Base-by-base conservation (phyloP, 2,113 vertebrate species). In the Oreotrochilus melanogaster region DNA sequence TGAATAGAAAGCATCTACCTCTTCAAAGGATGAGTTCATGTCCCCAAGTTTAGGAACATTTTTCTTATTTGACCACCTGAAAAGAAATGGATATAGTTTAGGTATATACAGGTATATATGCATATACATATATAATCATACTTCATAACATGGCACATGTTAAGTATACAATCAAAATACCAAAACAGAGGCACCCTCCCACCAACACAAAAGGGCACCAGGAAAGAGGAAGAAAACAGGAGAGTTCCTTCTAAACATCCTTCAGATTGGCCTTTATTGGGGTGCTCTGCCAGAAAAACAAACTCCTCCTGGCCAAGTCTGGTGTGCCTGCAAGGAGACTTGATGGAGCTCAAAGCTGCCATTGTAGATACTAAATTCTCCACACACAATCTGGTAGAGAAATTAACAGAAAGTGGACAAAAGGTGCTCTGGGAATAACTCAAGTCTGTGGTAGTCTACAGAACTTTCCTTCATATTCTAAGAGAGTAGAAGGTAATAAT, bases 1-100 rank as follows among this genome's bases (percentile, higher is more conserved):
- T 18, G 99, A 99, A 98, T 99, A 99, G 98, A 99, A 99, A 64
- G 97, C 97, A 97, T 99, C 99, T 80, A 99, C 99, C 22, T 99
- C 99, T 97, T 99, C 99, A 97, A 99, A 99, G 9, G 99, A 98
- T 9, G 99, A 99, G 65, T 98, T 98, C 94, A 96, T 88, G 43
- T 98, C 97, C 53, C 99, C 99, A 23, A 99, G 98, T 82, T 98
- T 99, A 93, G 99, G 98, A 31, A 98, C 98, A 69, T 98, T 99
- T 97, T 99, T 99, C 95, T 99, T 98, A 97, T 98, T 98, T 86
- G 99, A 99, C 99, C 99, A 99, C 71, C 99, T 99, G 94, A 89
- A 97, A 94, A 96, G 37, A 95, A 78, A 91, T 28, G 1, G 35
- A 47, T 65, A 84, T 37, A 64, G 39, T 39, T 39, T 39, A n/a